A percentile compares a stretch with the other conserved stretches of the same genome.
phyloP scores from a whole-genome alignment of 2,797 vertebrate species.

The Tangara arthus region DNA sequence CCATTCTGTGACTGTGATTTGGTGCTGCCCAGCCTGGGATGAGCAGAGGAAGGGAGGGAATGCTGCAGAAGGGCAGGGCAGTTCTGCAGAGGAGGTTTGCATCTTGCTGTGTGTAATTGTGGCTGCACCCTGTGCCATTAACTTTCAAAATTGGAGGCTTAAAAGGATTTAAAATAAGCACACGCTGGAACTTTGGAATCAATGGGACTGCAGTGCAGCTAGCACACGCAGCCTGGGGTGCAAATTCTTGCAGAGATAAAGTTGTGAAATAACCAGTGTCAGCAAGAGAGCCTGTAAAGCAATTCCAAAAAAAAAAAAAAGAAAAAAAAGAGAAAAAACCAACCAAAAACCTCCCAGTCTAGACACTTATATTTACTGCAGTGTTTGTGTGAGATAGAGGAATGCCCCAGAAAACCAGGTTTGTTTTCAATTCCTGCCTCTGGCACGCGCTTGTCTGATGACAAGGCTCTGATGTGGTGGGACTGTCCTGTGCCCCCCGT shows the following conservation, averaged over 20 bases:
- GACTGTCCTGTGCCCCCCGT: not conserved
- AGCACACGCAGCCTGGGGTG: not conserved
- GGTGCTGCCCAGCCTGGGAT: not conserved
- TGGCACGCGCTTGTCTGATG: not conserved
- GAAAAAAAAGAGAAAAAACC: not conserved
- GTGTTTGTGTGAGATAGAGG: conserved; percentile 19
- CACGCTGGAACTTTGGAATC: conserved; percentile 10
- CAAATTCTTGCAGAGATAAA: not conserved
- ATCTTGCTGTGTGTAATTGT: not conserved
- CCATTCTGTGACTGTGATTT: accelerated
- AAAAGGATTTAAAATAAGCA: conserved; percentile 29
- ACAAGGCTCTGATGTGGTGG: not conserved
- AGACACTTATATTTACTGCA: conserved; percentile 15
- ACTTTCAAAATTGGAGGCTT: conserved; percentile 31
- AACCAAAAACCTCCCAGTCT: not conserved
- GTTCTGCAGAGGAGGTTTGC: not conserved
- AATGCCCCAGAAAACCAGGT: conserved; percentile 48
- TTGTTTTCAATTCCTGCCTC: not conserved
- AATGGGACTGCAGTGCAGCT: not conserved
- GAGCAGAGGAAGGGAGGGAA: not conserved
- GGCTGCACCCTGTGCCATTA: conserved; percentile 43
- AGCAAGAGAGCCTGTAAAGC: not conserved
- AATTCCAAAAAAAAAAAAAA: not conserved
- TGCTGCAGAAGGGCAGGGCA: not conserved
- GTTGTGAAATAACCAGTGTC: not conserved